Evolutionary conservation across 2,888 invertebrate genomes (phyloP).

Genomic region (Hydroisotoma schaefferi): DNA sequence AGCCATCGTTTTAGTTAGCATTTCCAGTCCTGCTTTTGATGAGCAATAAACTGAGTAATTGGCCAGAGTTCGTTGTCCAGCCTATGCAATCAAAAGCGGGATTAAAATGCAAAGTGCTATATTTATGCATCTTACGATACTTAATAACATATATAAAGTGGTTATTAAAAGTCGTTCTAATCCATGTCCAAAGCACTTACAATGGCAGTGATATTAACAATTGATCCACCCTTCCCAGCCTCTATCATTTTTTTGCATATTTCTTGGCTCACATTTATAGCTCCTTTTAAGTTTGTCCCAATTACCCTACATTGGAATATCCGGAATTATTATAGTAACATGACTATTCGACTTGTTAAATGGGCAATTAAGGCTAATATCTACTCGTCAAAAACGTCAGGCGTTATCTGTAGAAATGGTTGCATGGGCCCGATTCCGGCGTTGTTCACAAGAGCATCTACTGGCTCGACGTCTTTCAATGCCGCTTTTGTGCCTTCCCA

Average conservation of each 20-base stretch:
- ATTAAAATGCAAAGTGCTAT: no score
- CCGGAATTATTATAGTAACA: background rate
- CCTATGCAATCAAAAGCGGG: no score
- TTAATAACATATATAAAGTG: no score
- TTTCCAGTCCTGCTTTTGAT: constrained; percentile 84
- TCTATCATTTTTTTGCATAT: constrained; percentile 70
- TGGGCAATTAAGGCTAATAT: constrained; percentile 22
- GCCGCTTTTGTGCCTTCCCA: constrained; percentile 69
- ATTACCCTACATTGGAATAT: constrained; percentile 49
- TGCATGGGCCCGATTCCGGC: constrained; percentile 71
- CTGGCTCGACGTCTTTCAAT: constrained; percentile 59
- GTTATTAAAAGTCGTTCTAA: no score
- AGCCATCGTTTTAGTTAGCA: constrained; percentile 75
- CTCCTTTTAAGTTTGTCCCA: constrained; percentile 76
- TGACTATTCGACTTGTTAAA: background rate
- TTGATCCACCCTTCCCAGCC: constrained; percentile 67
- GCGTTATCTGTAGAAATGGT: constrained; percentile 66
- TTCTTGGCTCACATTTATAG: constrained; percentile 79
- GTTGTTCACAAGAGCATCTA: constrained; percentile 85
- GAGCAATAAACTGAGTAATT: constrained; percentile 63
- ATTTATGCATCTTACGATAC: no score
- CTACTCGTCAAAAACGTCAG: constrained; percentile 69
- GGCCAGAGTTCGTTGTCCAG: background rate
- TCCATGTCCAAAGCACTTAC: no score
- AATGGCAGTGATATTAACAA: constrained; percentile 88